These are phyloP conservation scores for Siniperca chuatsi DNA, from an alignment of 2,113 vertebrate genomes.

Conservation along the genomic window DNA sequence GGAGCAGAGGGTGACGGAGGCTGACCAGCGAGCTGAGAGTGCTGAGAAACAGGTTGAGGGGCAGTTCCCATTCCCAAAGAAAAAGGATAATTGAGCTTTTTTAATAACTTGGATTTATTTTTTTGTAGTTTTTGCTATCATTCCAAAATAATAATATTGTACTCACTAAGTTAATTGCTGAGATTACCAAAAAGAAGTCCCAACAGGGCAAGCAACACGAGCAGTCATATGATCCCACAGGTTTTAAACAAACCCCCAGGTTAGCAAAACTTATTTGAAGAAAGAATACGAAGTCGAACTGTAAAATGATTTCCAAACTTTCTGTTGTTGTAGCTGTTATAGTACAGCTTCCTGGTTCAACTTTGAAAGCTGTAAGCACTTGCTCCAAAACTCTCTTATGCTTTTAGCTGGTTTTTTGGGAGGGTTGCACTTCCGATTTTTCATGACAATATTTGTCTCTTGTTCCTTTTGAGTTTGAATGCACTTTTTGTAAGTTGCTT, in stretches of 20 bases:
- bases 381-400: not conserved
- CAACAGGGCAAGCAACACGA: not conserved
- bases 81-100: not conserved
- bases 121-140: too few species aligned
- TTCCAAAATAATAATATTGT: too few species aligned
- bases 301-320: not conserved
- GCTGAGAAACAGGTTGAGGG: slow-evolving; percentile 92
- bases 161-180: too few species aligned
- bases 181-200: not conserved
- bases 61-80: not conserved
- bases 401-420: not conserved
- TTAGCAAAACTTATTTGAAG: not conserved
- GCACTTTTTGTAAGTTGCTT: not conserved
- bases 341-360: not conserved
- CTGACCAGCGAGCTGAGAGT: slow-evolving; percentile 91
- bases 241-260: not conserved
- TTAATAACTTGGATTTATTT: not conserved
- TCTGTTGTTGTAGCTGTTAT: not conserved
- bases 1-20: slow-evolving; percentile 92
- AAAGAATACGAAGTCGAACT: not conserved
- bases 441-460: not conserved
- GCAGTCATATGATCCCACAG: not conserved
- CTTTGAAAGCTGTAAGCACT: not conserved
- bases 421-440: not conserved
- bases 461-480: not conserved